These are phyloP conservation scores for Torymus texanus DNA, from an alignment of 2,888 invertebrate species.

Conservation along the genomic window DNA sequence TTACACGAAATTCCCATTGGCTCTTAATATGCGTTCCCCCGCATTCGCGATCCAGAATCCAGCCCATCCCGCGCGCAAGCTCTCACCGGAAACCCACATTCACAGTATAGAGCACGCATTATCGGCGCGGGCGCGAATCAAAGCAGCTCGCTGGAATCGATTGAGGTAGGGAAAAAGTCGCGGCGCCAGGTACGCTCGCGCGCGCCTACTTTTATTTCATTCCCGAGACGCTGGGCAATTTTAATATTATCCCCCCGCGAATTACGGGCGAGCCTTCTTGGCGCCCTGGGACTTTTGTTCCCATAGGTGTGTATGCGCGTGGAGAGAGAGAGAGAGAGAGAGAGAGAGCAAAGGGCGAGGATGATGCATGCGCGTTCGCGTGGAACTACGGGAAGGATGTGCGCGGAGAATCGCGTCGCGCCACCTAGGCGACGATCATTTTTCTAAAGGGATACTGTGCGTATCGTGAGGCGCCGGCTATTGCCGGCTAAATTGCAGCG, in stretches of 20 bases:
- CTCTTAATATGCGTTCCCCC: conserved; percentile 31
- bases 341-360: too few relatives aligned
- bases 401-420: conserved; percentile 41
- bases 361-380: too few relatives aligned
- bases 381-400: neutral
- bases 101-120: too few relatives aligned
- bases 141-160: conserved; percentile 13
- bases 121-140: conserved; percentile 19
- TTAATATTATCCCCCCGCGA: conserved; percentile 71
- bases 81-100: conserved; percentile 8
- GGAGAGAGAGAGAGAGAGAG: too few relatives aligned
- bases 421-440: conserved; percentile 43
- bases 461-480: too few relatives aligned
- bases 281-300: conserved; percentile 36
- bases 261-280: conserved; percentile 60
- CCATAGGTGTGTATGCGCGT: conserved; percentile 9
- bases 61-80: neutral
- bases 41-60: neutral
- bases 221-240: conserved; percentile 65
- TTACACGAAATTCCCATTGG: conserved; percentile 47
- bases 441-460: too few relatives aligned
- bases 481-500: too few relatives aligned
- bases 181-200: conserved; percentile 37
- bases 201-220: conserved; percentile 68
- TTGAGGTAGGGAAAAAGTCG: neutral